Percentiles rank a stretch among this genome's conserved stretches.
Conservation (phyloP, 2,797 vertebrate species). For the Gallinago solitaria region DNA sequence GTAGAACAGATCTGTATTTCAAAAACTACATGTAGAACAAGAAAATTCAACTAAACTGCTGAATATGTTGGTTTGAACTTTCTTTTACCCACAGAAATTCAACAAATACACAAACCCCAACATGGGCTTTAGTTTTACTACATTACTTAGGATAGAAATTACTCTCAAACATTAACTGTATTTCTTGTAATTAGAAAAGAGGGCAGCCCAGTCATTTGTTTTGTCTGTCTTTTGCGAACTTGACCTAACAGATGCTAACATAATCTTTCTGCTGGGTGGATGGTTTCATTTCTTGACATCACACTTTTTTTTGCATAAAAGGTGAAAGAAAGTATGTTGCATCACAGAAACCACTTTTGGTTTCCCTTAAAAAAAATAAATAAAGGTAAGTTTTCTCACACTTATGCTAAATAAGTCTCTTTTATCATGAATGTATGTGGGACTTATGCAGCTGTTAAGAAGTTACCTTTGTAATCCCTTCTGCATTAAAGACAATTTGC, state of each 20-base stretch:
- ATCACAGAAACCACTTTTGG: not conserved
- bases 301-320: not conserved
- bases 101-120: constrained; percentile 27
- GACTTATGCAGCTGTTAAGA: not conserved
- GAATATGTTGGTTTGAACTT: not conserved
- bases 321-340: not conserved
- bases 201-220: not conserved
- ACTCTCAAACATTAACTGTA: not conserved
- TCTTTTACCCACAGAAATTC: constrained; percentile 11
- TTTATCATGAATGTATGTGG: not conserved
- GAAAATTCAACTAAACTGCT: not conserved
- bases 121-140: constrained; percentile 5
- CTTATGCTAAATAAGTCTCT: not conserved
- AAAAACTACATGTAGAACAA: not conserved
- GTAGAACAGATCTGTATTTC: not conserved
- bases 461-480: not conserved
- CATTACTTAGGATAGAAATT: not conserved
- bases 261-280: not conserved
- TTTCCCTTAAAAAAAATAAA: not conserved
- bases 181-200: not conserved
- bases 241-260: not conserved
- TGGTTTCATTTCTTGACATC: not conserved
- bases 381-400: not conserved
- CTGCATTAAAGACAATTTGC: not conserved
- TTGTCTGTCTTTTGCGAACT: not conserved